phyloP scores from a whole-genome alignment of 2,888 invertebrate species.

The Aleiodes leptofemur region DNA sequence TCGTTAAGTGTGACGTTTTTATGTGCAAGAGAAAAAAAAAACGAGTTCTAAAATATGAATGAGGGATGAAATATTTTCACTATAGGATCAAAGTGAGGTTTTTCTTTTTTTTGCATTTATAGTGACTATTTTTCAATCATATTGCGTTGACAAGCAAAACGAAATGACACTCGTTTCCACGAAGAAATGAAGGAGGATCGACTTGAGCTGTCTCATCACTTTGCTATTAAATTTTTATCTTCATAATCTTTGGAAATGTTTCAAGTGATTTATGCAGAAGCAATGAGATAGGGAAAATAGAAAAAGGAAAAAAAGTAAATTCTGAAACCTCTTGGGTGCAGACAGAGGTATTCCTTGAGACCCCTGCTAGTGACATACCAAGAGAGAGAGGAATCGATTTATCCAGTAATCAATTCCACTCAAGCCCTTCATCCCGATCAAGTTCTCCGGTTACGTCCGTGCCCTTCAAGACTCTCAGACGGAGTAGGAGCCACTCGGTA shows the following conservation, averaged over 20 bases:
- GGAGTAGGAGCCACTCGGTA: conserved; percentile 24
- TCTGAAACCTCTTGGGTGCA: conserved; percentile 14
- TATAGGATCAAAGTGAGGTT: conserved; percentile 32
- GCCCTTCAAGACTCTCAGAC: conserved; percentile 13
- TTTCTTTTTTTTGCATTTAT: too few species aligned
- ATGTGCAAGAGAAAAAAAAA: conserved; percentile 3
- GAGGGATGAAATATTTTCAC: conserved; percentile 39
- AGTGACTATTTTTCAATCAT: not conserved
- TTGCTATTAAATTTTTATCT: too few species aligned
- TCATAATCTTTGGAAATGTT: not conserved
- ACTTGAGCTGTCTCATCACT: too few species aligned
- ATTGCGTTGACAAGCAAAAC: not conserved
- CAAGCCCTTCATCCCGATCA: conserved; percentile 32
- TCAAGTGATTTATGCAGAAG: conserved; percentile 24
- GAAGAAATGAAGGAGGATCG: too few species aligned
- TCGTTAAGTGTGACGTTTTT: conserved; percentile 19
- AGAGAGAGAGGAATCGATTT: conserved; percentile 23
- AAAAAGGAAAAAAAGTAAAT: not conserved
- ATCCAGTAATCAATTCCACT: conserved; percentile 34
- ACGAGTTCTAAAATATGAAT: conserved; percentile 2
- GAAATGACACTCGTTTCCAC: too few species aligned
- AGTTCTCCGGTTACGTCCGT: conserved; percentile 19
- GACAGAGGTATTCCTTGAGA: conserved; percentile 30
- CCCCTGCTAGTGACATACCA: conserved; percentile 23
- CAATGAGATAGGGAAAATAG: not conserved